Percentiles rank a stretch among this genome's conserved stretches.
These are phyloP conservation scores for Engystomops pustulosus DNA, from an alignment of 2,113 vertebrate species.

Conservation along the genomic window DNA sequence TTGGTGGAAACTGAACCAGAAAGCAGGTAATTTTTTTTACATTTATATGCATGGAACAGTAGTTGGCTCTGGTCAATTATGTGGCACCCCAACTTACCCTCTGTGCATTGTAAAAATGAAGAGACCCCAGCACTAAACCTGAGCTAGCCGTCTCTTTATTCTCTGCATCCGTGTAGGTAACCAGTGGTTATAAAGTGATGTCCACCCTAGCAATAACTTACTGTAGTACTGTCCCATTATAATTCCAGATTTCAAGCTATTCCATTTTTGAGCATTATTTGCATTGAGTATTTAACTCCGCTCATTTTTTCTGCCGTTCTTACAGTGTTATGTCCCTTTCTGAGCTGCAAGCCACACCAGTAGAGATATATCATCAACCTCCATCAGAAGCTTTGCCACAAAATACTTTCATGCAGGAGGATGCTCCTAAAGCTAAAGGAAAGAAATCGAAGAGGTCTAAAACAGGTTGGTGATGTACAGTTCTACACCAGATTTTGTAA, in stretches of 20 bases:
- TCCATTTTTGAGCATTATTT: too few relatives aligned
- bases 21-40: conserved; percentile 75
- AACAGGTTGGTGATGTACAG: conserved; percentile 74
- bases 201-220: too few relatives aligned
- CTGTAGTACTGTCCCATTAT: too few relatives aligned
- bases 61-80: too few relatives aligned
- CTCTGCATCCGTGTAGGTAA: too few relatives aligned
- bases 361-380: conserved; percentile 50
- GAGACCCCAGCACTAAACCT: too few relatives aligned
- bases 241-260: too few relatives aligned
- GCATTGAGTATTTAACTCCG: background rate
- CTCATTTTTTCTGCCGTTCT: conserved; percentile 46
- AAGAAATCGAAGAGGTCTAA: conserved; percentile 82
- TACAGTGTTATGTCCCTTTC: conserved; percentile 67
- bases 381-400: background rate
- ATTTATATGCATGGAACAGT: too few relatives aligned
- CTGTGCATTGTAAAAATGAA: too few relatives aligned
- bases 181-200: too few relatives aligned
- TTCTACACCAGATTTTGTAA: background rate
- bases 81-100: too few relatives aligned
- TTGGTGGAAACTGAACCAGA: conserved; percentile 70
- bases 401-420: conserved; percentile 58
- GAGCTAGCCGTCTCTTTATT: too few relatives aligned
- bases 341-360: conserved; percentile 63
- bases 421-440: conserved; percentile 71